These are phyloP conservation scores for Argyresthia goedartella DNA, from an alignment of 2,888 invertebrate species.

Conservation along the genomic window DNA sequence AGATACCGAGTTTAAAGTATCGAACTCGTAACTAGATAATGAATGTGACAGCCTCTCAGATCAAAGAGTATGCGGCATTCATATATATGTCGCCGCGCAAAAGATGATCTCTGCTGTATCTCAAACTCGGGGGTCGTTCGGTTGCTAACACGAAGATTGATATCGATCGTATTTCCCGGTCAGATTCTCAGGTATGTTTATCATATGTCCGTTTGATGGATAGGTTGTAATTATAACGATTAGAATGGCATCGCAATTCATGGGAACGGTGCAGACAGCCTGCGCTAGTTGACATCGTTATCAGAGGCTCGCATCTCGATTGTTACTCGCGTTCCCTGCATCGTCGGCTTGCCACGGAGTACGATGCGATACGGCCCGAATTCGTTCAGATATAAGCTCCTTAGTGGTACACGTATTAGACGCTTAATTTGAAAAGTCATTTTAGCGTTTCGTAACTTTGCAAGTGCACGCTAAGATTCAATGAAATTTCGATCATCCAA, in stretches of 20 bases:
- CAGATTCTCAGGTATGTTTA: slow-evolving; percentile 35
- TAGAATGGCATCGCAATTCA: slow-evolving; percentile 66
- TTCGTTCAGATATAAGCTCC: neutral
- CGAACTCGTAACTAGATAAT: neutral
- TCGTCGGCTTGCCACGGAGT: too few species aligned
- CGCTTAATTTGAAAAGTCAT: too few species aligned
- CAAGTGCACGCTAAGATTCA: too few species aligned
- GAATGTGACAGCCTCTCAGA: slow-evolving; percentile 41
- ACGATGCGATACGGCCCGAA: neutral
- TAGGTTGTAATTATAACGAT: slow-evolving; percentile 63
- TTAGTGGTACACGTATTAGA: too few species aligned
- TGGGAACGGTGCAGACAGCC: slow-evolving; percentile 60
- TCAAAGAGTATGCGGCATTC: slow-evolving; percentile 57
- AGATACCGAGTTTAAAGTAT: neutral
- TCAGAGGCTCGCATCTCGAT: slow-evolving; percentile 58
- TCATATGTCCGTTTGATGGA: slow-evolving; percentile 60
- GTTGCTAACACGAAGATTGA: slow-evolving; percentile 33
- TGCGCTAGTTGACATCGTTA: slow-evolving; percentile 55
- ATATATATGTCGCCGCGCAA: slow-evolving; percentile 59
- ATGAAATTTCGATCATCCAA: too few species aligned
- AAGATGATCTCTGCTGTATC: slow-evolving; percentile 61
- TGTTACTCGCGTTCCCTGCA: slow-evolving; percentile 33
- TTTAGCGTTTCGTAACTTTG: too few species aligned
- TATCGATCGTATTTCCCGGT: slow-evolving; percentile 41
- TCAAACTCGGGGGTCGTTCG: slow-evolving; percentile 29